These are phyloP conservation scores for Bimastos eiseni DNA, from an alignment of 2,888 invertebrate species.

Conservation along the genomic window DNA sequence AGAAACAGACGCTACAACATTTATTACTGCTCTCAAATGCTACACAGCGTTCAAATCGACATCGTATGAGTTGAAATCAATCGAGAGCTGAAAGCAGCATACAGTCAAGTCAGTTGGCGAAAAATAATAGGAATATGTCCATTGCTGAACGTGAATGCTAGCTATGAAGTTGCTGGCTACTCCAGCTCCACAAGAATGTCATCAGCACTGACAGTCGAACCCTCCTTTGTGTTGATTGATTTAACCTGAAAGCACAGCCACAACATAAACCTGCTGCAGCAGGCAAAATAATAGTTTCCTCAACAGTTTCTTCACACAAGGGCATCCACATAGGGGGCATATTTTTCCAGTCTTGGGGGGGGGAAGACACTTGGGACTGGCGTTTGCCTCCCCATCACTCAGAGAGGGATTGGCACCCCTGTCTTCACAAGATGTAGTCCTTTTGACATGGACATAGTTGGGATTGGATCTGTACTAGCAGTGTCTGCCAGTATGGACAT, in stretches of 20 bases:
- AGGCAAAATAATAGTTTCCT: not conserved
- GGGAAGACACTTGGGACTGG: too few species aligned
- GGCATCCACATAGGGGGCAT: too few species aligned
- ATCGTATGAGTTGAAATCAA: too few species aligned
- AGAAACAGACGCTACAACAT: not conserved
- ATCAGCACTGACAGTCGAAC: constrained; percentile 70
- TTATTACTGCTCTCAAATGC: not conserved
- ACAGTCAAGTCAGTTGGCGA: not conserved
- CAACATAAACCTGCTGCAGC: not conserved
- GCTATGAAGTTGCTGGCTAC: constrained; percentile 51
- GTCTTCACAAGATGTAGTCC: too few species aligned
- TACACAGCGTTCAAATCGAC: not conserved
- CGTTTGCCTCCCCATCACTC: too few species aligned
- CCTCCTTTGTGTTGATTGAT: constrained; percentile 66
- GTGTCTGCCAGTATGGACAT: too few species aligned
- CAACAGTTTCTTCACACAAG: too few species aligned
- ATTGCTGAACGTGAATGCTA: not conserved
- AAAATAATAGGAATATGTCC: not conserved
- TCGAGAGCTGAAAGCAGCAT: not conserved
- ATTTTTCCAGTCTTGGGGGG: too few species aligned
- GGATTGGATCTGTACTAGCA: too few species aligned
- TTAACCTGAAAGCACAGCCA: constrained; percentile 60
- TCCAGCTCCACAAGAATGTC: constrained; percentile 70
- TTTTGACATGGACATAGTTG: too few species aligned
- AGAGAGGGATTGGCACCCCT: too few species aligned